Conservation (phyloP, 2,113 vertebrate genomes). For the Mellivora capensis region DNA sequence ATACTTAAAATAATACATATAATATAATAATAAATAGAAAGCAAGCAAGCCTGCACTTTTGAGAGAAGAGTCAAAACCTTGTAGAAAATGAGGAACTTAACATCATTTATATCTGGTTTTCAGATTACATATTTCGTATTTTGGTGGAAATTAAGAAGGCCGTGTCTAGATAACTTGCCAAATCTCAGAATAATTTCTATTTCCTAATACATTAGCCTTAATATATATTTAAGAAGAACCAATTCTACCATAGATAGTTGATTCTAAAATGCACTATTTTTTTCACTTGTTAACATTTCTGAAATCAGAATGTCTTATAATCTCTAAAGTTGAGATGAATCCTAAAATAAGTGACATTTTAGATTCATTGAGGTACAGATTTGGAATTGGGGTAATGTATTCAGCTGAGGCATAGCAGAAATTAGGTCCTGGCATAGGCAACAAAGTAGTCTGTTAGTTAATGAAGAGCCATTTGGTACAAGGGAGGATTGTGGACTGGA, state of each 20-base stretch:
- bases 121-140: not conserved
- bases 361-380: not conserved
- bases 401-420: not conserved
- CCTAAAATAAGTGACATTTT: constrained; percentile 18
- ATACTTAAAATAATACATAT: not conserved
- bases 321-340: not conserved
- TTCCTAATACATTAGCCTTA: not conserved
- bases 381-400: not conserved
- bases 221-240: not conserved
- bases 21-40: not conserved
- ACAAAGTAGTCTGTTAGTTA: not conserved
- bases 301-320: not conserved
- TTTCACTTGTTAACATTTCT: not conserved
- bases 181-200: constrained; percentile 1
- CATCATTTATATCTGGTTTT: not conserved
- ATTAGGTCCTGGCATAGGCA: not conserved
- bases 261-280: not conserved
- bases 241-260: not conserved
- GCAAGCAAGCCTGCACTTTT: not conserved
- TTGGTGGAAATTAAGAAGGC: not conserved
- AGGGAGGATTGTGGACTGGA: not conserved
- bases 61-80: not conserved
- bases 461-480: not conserved
- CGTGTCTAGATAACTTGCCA: not conserved
- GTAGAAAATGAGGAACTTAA: not conserved